Percentiles rank a stretch among this genome's conserved stretches.
Conservation (phyloP, 2,888 invertebrate genomes). For the Frankliniella intonsa region DNA sequence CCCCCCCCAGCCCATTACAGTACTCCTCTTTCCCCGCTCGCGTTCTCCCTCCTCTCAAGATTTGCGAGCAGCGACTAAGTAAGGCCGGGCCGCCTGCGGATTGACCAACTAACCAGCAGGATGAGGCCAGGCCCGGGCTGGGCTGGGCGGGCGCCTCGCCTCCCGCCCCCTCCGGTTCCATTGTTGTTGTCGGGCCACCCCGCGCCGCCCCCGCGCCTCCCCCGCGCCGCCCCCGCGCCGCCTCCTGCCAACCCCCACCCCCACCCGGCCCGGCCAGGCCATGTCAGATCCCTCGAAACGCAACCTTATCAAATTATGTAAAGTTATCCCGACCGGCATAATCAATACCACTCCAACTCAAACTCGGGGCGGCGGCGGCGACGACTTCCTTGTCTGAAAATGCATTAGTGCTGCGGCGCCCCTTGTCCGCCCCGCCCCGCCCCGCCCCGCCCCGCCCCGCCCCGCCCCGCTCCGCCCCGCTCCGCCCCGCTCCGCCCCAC, state of each 20-base stretch:
- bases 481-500: no score
- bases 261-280: neutral
- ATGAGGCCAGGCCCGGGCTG: neutral
- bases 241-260: neutral
- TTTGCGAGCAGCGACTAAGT: neutral
- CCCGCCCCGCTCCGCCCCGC: no score
- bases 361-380: no score
- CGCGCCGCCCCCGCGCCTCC: neutral
- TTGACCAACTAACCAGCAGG: conserved; percentile 19
- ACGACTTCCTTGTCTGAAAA: neutral
- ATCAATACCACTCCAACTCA: neutral
- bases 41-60: neutral
- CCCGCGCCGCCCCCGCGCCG: neutral
- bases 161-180: neutral
- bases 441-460: no score
- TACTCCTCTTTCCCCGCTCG: neutral
- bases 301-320: conserved; percentile 24
- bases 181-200: neutral
- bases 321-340: conserved; percentile 19
- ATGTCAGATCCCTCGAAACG: conserved; percentile 8
- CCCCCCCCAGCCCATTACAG: neutral
- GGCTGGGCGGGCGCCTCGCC: neutral
- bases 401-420: no score
- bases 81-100: neutral
- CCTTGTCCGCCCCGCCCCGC: no score